phyloP scores from a whole-genome alignment of 2,797 vertebrate genomes.

The Thripadectes ignobilis region DNA sequence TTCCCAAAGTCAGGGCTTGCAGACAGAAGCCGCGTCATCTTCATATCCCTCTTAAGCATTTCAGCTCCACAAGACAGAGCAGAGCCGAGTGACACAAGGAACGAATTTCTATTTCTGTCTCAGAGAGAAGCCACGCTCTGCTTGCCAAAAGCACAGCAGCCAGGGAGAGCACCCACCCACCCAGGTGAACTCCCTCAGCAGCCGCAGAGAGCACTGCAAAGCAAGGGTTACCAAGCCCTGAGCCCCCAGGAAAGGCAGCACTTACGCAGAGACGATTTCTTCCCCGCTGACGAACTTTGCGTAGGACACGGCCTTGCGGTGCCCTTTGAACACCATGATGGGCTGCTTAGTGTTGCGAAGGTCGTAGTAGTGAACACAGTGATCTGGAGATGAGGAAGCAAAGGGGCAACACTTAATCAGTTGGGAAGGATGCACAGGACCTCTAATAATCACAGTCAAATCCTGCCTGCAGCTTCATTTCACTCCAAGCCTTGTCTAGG shows the following conservation, averaged over 20 bases:
- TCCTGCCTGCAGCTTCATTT: not conserved
- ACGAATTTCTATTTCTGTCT: not conserved
- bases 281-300: slow-evolving; percentile 98
- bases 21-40: not conserved
- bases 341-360: slow-evolving; percentile 99
- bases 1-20: not conserved
- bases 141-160: slow-evolving; percentile 18
- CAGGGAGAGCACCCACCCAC: not conserved
- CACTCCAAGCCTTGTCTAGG: not conserved
- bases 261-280: slow-evolving; percentile 99
- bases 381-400: slow-evolving; percentile 80
- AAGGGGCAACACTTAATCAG: not conserved
- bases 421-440: not conserved
- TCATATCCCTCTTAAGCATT: not conserved
- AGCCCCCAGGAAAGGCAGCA: slow-evolving; percentile 39
- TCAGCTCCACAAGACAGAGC: not conserved
- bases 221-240: not conserved
- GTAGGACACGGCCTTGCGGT: slow-evolving; percentile 97
- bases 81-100: not conserved
- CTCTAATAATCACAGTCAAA: not conserved
- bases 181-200: not conserved
- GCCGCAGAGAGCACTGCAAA: not conserved
- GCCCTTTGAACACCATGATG: slow-evolving; percentile 99
- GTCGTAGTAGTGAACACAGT: slow-evolving; percentile 99
- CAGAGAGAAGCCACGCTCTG: not conserved